Base-by-base conservation (phyloP, 2,888 invertebrate species). In the Acronicta alni region DNA sequence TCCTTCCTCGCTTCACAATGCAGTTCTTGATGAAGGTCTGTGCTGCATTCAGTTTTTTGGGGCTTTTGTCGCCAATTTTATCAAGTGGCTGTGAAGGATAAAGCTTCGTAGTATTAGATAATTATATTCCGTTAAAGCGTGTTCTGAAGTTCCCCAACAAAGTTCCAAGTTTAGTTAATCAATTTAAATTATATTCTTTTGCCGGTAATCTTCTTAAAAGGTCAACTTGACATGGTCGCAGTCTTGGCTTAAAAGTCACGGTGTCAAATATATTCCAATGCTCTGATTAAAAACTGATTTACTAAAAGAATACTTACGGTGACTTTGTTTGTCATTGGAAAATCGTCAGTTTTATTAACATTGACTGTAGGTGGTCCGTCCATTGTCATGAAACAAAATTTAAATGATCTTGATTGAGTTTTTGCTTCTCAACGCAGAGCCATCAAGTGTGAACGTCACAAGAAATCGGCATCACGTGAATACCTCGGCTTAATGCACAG, bases 1-100 rank as follows among this genome's bases (percentile, higher is more conserved):
- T 89, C 88, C 90, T 91, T 91, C 90, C 90, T 90, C 75, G 81
- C 66, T 67, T 72, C 57, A 81, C 73, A 80, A 75, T 80, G 84
- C 86, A 83, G 59, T 72, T 79, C 79, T 71, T 66, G 49, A 47
- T 42, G 71, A 83, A 86, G 85, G 84, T 79, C 75, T 54, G 30
- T 15, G 53, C 17, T 55, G 49, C 6, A 41, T 18, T 15, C 6
- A 4, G 12, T 41, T 51, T 55, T 70, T 54, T 16, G 3, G 16
- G 12, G 14, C 8, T 47, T 23, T 26, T 26, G 26, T 26, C 26
- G 26, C 2, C 12, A 30, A 12, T 30, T 30, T 30, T 30, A 10
- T 30, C 30, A 30, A 30, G 12, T 12, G 10, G 2, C 12, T 30
- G 3, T 17, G 26, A 44, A n/a, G n/a, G 16, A 16, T 12, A 23